Evolutionary conservation across 2,113 vertebrate genomes (phyloP), one percentile per base, ranked within the genome.

Genomic region (Lathamus discolor): DNA sequence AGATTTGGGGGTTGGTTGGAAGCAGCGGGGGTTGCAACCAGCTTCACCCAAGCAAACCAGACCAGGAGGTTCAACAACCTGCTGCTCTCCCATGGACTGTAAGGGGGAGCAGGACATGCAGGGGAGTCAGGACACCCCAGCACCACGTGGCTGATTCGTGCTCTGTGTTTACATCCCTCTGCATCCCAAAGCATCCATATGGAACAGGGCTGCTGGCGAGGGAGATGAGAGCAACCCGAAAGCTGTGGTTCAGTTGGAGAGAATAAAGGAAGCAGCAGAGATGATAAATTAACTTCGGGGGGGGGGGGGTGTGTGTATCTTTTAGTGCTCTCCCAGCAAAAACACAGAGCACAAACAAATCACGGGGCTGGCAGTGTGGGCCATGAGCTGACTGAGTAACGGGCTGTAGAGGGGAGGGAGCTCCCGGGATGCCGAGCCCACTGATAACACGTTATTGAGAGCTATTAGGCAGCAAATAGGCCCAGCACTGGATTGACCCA

Each of bases 381-480:
- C 88, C 95, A 92, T 67, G 95, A 96, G 87, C 89, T 86, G 96
- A 95, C 87, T 96, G 84, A 83, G 62, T 76, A 95, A 92, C 88
- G 31, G 89, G 55, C 64, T 93, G 78, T 88, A 94, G 96, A 63
- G 91, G 72, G 77, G 28, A 96, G 49, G 62, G 49, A 95, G 95
- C 85, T 93, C 96, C 79, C 82, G 3, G 6, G 69, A 61, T 93
- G 83, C 79, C 90, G 68, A 76, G 96, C 88, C 44, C 10, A 4
- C 92, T 92, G 95, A 93, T 92, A 83, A 92, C 97, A 95, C 96
- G 96, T 97, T 97, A 96, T 94, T 93, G 90, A 97, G 96, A 96
- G 93, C 96, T 95, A 96, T 96, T 92, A 95, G 89, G 89, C 52
- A 8, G 83, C 0, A 13, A 93, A 82, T 10, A 68, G 92, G 78